Percentiles rank a stretch among this genome's conserved stretches.
phyloP scores from a whole-genome alignment of 2,113 vertebrate species.

The Fulmarus glacialis region DNA sequence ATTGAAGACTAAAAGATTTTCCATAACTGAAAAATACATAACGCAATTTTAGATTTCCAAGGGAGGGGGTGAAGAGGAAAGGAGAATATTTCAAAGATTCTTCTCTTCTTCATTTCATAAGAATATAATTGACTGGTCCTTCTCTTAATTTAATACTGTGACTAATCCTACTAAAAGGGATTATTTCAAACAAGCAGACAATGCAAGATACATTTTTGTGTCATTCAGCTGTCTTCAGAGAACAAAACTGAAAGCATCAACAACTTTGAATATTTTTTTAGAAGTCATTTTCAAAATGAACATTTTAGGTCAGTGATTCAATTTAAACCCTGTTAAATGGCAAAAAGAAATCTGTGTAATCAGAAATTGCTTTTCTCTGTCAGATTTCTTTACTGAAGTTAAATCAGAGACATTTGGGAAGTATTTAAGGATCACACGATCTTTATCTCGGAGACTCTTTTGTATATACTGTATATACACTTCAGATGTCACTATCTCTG shows the following conservation, averaged over 20 bases:
- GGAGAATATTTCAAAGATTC: slow-evolving; percentile 28
- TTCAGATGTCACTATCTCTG: slow-evolving; percentile 21
- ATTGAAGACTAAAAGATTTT: slow-evolving; percentile 34
- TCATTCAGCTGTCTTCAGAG: slow-evolving; percentile 61
- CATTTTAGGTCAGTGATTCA: slow-evolving; percentile 66
- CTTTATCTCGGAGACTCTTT: background rate
- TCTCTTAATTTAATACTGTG: slow-evolving; percentile 69
- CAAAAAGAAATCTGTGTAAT: slow-evolving; percentile 50
- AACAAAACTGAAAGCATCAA: slow-evolving; percentile 54
- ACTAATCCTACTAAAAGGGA: slow-evolving; percentile 70
- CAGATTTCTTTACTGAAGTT: slow-evolving; percentile 3
- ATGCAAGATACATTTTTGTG: slow-evolving; percentile 35
- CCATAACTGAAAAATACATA: slow-evolving; percentile 11
- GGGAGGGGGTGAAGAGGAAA: background rate
- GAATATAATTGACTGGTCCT: slow-evolving; percentile 67
- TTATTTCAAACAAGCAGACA: slow-evolving; percentile 67
- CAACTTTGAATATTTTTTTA: slow-evolving; percentile 43
- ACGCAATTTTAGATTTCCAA: slow-evolving; percentile 43
- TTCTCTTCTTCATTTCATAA: slow-evolving; percentile 58
- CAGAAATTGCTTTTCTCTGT: slow-evolving; percentile 45
- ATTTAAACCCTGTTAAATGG: slow-evolving; percentile 49
- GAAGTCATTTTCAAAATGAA: slow-evolving; percentile 62
- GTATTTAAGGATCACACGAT: slow-evolving; percentile 54
- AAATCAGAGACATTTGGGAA: slow-evolving; percentile 49
- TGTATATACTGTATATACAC: background rate